A percentile compares a stretch with the other conserved stretches of the same genome.
phyloP scores from a whole-genome alignment of 2,888 invertebrate species.

The Blastobasis lacticolella region DNA sequence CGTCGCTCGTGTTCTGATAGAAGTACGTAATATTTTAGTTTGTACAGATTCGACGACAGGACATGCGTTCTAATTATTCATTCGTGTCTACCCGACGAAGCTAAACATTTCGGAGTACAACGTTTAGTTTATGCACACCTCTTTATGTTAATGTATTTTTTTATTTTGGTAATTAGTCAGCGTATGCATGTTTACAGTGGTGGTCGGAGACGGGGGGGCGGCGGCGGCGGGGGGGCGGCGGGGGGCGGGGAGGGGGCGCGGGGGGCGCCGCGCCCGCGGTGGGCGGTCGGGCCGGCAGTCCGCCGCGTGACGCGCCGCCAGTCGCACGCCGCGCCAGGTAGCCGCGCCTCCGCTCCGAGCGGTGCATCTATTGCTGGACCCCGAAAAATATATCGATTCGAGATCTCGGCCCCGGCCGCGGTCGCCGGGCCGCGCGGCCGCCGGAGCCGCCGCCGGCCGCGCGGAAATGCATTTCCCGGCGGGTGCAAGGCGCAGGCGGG shows the following conservation, averaged over 20 bases:
- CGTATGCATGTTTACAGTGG: slow-evolving; percentile 10
- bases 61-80: too few species aligned
- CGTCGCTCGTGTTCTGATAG: too few species aligned
- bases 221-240: slow-evolving; percentile 13
- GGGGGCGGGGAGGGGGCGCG: slow-evolving; percentile 38
- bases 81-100: too few species aligned
- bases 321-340: slow-evolving; percentile 60
- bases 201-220: slow-evolving; percentile 17
- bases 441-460: slow-evolving; percentile 28
- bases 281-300: slow-evolving; percentile 51
- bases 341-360: slow-evolving; percentile 45
- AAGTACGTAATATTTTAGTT: too few species aligned
- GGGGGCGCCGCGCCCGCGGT: slow-evolving; percentile 34
- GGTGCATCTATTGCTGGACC: slow-evolving; percentile 64
- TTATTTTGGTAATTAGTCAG: neutral
- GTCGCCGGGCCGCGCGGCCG: neutral
- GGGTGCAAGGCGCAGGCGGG: slow-evolving; percentile 70
- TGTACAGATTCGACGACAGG: too few species aligned
- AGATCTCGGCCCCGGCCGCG: neutral
- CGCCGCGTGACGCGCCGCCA: slow-evolving; percentile 65
- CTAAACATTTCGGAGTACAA: too few species aligned
- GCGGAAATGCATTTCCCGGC: slow-evolving; percentile 64
- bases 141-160: too few species aligned
- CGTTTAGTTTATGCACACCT: too few species aligned
- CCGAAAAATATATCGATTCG: slow-evolving; percentile 29